Evolutionary conservation across 2,888 invertebrate genomes (phyloP), one percentile per base, ranked within the genome.

Genomic region (Hylaea fasciaria): DNA sequence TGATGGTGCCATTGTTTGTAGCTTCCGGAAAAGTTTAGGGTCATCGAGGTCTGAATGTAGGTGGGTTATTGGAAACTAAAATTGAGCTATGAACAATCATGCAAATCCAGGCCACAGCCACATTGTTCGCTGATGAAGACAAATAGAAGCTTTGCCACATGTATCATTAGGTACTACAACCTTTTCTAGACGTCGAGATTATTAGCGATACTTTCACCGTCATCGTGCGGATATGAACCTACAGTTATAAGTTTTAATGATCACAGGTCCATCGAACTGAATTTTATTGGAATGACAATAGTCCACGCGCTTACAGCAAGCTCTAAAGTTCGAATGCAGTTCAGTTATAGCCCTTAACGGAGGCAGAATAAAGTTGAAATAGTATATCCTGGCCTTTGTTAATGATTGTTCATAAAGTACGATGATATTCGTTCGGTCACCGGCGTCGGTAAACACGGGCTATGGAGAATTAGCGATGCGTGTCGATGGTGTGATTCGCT

Each of bases 401-500:
- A 44, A 54, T 76, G 72, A 78, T 77, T 68, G 80, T 78, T 70
- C 79, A 81, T 77, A 77, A 82, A 81, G 81, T 83, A 80, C 75
- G 71, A 80, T 78, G 76, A 86, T 87, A 82, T 81, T 80, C 73
- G 84, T 84, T 80, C 79, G 82, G 81, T 81, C 82, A 84, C 78
- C 77, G 80, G 80, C 80, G 80, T 79, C 76, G 77, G 73, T 79
- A 81, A 85, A 82, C 76, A 78, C 60, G 51, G 29, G 43, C 85
- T 85, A 91, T 91, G 89, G 85, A 85, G 83, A 88, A 84, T 88
- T 82, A 89, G 87, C 91, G 86, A 89, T 80, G 87, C 91, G 90
- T 90, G 76, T 77, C 89, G 86, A 85, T 89, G 87, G 91, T 91
- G 89, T 91, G 91, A 92, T 91, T 91, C 88, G 91, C 88, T 86